Evolutionary conservation across 1,140 invertebrate species (phyloP).

Genomic region (Drosophila melanica): DNA sequence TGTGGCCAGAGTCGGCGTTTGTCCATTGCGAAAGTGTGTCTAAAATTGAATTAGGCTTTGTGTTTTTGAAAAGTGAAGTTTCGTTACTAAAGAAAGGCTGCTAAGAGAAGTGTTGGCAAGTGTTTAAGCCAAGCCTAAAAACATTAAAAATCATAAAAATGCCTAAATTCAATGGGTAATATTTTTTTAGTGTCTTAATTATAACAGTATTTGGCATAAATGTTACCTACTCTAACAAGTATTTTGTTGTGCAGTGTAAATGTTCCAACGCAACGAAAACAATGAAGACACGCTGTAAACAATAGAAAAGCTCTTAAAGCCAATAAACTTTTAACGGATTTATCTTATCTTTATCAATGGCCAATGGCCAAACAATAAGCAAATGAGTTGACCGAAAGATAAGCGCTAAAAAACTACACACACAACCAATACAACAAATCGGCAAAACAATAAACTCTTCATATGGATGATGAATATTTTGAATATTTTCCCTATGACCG

Average conservation of each 20-base stretch:
- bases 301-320: neutral
- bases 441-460: conserved; percentile 8
- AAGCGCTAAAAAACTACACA: conserved; percentile 6
- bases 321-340: conserved; percentile 9
- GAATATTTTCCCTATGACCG: conserved; percentile 79
- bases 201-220: too few relatives aligned
- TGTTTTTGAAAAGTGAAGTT: conserved; percentile 5
- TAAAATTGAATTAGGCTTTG: conserved; percentile 28
- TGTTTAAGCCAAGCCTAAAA: too few relatives aligned
- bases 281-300: conserved; percentile 1
- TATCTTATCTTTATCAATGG: conserved; percentile 61
- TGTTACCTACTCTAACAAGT: too few relatives aligned
- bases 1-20: conserved; percentile 47
- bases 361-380: conserved; percentile 48
- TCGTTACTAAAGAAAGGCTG: neutral
- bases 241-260: neutral
- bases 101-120: neutral
- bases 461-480: conserved; percentile 78
- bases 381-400: conserved; percentile 58
- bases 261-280: neutral
- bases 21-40: conserved; percentile 74
- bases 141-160: too few relatives aligned
- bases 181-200: too few relatives aligned
- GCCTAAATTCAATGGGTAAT: too few relatives aligned
- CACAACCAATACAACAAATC: neutral